These are phyloP conservation scores for Hephaestus fuliginosus DNA, from an alignment of 2,797 vertebrate genomes.

Conservation along the genomic window DNA sequence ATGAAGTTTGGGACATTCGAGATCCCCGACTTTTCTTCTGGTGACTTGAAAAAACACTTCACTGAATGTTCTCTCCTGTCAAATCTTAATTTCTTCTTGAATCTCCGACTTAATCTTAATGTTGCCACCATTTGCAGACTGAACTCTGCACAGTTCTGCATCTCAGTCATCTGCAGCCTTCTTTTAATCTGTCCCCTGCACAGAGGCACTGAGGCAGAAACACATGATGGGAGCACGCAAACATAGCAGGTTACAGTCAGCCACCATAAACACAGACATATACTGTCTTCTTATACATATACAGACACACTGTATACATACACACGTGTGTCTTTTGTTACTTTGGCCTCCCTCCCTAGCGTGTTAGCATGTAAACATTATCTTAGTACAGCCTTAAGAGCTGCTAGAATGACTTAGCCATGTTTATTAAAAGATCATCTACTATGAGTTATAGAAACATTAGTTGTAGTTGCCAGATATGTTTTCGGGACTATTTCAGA, in stretches of 20 bases:
- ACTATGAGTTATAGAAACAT: too few relatives aligned
- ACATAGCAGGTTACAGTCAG: not conserved
- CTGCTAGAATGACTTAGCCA: not conserved
- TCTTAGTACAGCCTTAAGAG: not conserved
- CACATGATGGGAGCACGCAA: conserved; percentile 5
- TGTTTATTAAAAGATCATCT: not conserved
- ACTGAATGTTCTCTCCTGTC: not conserved
- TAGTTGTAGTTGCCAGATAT: not conserved
- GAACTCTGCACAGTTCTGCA: not conserved
- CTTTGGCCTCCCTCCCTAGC: conserved; percentile 23
- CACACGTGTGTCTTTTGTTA: conserved; percentile 26
- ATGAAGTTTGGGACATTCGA: too few relatives aligned
- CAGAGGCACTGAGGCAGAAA: conserved; percentile 19
- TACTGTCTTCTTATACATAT: conserved; percentile 7
- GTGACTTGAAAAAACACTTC: not conserved
- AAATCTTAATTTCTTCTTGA: conserved; percentile 9
- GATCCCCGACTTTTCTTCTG: too few relatives aligned
- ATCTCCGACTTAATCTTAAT: conserved; percentile 6
- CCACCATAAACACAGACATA: conserved; percentile 23
- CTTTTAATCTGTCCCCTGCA: conserved; percentile 10
- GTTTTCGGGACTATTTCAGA: not conserved
- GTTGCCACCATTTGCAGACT: too few relatives aligned
- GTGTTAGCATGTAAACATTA: not conserved
- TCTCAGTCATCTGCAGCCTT: conserved; percentile 15
- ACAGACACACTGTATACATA: not conserved